Evolutionary conservation across 1,140 invertebrate species (phyloP), one percentile per base, ranked within the genome.

Genomic region (Luehdorfia chinensis): DNA sequence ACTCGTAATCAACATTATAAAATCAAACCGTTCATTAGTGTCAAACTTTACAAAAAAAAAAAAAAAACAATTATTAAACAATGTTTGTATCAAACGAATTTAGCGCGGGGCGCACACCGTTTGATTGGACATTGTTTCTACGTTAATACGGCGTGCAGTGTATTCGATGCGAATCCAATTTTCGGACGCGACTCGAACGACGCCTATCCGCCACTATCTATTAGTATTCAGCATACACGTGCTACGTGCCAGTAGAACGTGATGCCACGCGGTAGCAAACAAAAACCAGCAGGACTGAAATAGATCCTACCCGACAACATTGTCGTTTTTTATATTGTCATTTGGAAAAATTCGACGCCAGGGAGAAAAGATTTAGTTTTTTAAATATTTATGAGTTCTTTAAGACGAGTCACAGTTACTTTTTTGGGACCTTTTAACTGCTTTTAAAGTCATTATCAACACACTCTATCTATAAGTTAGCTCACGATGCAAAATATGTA

Each of bases 61-160:
- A 30, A 36, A 36, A 34, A 34, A 34, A 34, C 32, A 34, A 36
- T 36, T 36, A 21, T 9, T 6, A 36, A 11, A 15, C 33, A n/a
- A n/a, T n/a, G 33, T 36, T 36, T 21, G 33, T 21, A 36, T 21
- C 15, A 36, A 21, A 19, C 18, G 33, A 21, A 36, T 36, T 36
- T 36, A 36, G 33, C 19, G 6, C 33, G 4, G 36, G 37, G 55
- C 50, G 59, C 67, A 63, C 63, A 64, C 49, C 49, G 61, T 71
- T 69, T 84, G 71, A 84, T 84, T 84, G 76, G 68, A 55, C 62
- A 77, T 81, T 84, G 79, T 84, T 79, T 78, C 64, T 48, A 18
- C 61, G 56, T 65, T 73, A 77, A 75, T 73, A 71, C 64, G 34
- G 23, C 34, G 64, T 56, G 59, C 66, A 66, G 37, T 61, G 54